These are phyloP conservation scores for Cyrtonyx montezumae DNA, from an alignment of 2,113 vertebrate genomes.

Conservation along the genomic window DNA sequence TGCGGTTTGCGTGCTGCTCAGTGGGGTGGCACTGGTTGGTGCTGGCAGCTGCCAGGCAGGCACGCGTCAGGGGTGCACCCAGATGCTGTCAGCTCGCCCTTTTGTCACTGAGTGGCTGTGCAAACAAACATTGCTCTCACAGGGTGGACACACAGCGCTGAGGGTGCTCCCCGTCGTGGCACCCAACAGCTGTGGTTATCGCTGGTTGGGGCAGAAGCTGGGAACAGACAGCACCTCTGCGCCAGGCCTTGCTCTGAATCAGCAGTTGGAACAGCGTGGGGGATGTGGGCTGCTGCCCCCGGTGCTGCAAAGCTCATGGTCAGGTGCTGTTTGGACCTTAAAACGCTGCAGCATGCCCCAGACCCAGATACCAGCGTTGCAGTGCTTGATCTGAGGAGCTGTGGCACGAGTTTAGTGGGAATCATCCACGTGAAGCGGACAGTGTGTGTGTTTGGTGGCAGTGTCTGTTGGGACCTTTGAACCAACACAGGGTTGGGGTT, in stretches of 20 bases:
- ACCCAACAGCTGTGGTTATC: not conserved
- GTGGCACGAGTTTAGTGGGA: not conserved
- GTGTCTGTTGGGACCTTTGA: not conserved
- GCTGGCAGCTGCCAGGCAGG: not conserved
- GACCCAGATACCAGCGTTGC: rapidly evolving
- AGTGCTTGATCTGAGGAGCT: not conserved
- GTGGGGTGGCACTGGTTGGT: rapidly evolving
- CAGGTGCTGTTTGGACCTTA: not conserved
- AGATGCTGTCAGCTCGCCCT: too few relatives aligned
- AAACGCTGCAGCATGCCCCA: not conserved
- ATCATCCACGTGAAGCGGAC: not conserved
- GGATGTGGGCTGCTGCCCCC: not conserved
- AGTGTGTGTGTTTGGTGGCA: not conserved
- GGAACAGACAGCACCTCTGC: not conserved
- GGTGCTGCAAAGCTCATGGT: rapidly evolving
- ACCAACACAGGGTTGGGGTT: not conserved
- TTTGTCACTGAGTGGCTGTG: not conserved
- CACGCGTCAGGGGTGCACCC: not conserved
- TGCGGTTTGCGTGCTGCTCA: not conserved
- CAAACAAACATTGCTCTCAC: rapidly evolving
- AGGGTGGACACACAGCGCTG: rapidly evolving
- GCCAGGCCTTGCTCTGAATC: not conserved
- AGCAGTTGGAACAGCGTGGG: rapidly evolving
- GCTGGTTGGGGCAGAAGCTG: not conserved
- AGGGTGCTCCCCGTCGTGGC: rapidly evolving